phyloP scores from a whole-genome alignment of 2,888 invertebrate genomes.

The Leucophenga montana region DNA sequence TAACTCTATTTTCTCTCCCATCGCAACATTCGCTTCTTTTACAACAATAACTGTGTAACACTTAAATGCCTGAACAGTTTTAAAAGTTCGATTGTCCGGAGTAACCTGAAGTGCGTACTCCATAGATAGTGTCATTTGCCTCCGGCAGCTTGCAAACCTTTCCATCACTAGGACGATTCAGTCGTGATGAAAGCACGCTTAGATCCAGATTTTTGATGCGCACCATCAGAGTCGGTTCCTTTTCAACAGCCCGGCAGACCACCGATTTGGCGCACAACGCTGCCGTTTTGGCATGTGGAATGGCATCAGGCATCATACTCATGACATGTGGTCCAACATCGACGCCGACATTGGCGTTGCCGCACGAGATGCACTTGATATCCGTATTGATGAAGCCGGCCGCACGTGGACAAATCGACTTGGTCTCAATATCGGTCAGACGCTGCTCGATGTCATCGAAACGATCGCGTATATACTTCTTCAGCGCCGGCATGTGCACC shows the following conservation, averaged over 20 bases:
- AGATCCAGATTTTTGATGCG: constrained; percentile 59
- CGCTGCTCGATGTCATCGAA: constrained; percentile 53
- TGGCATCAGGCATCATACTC: constrained; percentile 45
- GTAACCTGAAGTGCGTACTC: constrained; percentile 48
- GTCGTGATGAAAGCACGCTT: constrained; percentile 43
- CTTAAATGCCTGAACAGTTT: background rate
- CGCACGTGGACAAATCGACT: constrained; percentile 62
- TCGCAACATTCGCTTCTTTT: too few species aligned
- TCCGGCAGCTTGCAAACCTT: constrained; percentile 57
- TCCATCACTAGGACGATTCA: constrained; percentile 42
- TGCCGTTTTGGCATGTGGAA: background rate
- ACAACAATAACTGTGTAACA: too few species aligned
- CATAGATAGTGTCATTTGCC: constrained; percentile 56
- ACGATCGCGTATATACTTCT: constrained; percentile 62
- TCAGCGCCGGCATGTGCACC: constrained; percentile 67
- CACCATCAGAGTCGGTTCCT: constrained; percentile 52
- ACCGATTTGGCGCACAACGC: constrained; percentile 47
- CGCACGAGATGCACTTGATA: constrained; percentile 65
- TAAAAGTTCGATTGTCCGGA: background rate
- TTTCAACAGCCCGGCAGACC: constrained; percentile 51
- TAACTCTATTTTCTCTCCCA: background rate
- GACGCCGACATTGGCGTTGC: constrained; percentile 56
- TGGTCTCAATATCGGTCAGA: constrained; percentile 48
- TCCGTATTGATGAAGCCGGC: constrained; percentile 61
- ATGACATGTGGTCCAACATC: constrained; percentile 49